Base-by-base conservation (phyloP, 2,888 invertebrate genomes). In the Mesorhabditis belari region DNA sequence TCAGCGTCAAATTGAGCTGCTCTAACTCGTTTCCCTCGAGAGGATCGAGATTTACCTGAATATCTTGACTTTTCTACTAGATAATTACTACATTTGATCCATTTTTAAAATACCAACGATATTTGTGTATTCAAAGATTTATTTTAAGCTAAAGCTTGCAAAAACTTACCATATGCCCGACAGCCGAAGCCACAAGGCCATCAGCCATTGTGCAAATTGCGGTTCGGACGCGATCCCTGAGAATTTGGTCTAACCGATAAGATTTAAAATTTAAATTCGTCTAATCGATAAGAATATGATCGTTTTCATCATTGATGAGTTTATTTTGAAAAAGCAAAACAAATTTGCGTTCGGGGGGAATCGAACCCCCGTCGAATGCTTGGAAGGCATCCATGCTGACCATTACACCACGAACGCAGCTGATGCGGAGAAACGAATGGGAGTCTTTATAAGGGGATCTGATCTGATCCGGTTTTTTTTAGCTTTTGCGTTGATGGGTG, bases 131-230 rank as follows among this genome's bases (percentile, higher is more conserved):
- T n/a, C n/a, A n/a, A n/a, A n/a, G n/a, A n/a, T n/a, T n/a, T n/a
- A n/a, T n/a, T n/a, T n/a, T n/a, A n/a, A n/a, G n/a, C n/a, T n/a
- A n/a, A n/a, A n/a, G n/a, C n/a, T n/a, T n/a, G n/a, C n/a, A n/a
- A 35, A 35, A 35, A 35, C 35, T 35, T 35, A 35, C 44, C 44
- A 35, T 35, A 35, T 85, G 85, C 56, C 82, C 80, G 4, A 85
- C 84, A 29, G 84, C 82, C 21, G 83, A 83, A 5, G 85, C 84
- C 19, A 85, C 85, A 73, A 80, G 85, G 50, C 84, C 84, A 77
- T 85, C 85, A 12, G 85, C 85, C 23, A 85, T 75, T 2, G 85
- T 85, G 70, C 85, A 85, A 61, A 85, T 80, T 2, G 84, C 82
- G 6, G 85, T 85, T 49, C 85, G 77, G 54, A 85, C 79, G 55